These are phyloP conservation scores for Neomonachus schauinslandi DNA, from an alignment of 2,113 vertebrate genomes.

Conservation along the genomic window DNA sequence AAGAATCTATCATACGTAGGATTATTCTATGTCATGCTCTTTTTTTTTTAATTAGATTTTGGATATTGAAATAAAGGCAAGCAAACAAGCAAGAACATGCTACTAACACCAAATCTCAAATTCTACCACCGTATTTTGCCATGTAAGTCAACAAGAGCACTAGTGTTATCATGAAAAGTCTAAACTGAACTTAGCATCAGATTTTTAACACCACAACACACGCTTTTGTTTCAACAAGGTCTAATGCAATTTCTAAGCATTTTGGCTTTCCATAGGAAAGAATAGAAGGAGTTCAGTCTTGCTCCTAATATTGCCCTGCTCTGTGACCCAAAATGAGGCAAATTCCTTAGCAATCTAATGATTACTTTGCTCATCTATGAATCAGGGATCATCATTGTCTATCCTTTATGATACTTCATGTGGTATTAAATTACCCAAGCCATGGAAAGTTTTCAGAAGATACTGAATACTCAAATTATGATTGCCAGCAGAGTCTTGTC, in stretches of 20 bases:
- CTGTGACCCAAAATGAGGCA: not conserved
- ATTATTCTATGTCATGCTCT: not conserved
- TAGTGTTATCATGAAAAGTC: rapidly evolving
- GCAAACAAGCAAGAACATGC: not conserved
- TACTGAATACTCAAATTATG: too few relatives aligned
- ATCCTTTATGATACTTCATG: not conserved
- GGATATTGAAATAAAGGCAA: not conserved
- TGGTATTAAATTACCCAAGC: not conserved
- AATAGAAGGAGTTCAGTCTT: not conserved
- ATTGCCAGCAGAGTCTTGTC: rapidly evolving
- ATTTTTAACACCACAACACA: not conserved
- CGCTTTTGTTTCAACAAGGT: not conserved
- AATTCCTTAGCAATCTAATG: not conserved
- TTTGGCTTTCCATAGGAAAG: not conserved
- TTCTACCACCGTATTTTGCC: not conserved
- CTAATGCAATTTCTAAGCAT: not conserved
- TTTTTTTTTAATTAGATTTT: not conserved
- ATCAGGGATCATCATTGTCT: not conserved
- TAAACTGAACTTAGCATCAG: not conserved
- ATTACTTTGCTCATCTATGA: not conserved
- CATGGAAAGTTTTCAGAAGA: not conserved
- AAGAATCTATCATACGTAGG: not conserved
- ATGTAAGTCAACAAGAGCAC: not conserved
- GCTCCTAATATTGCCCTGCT: not conserved
- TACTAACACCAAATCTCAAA: not conserved